Evolutionary conservation across 2,888 invertebrate genomes (phyloP), one percentile per base, ranked within the genome.

Genomic region (Caenorhabditis auriculariae): DNA sequence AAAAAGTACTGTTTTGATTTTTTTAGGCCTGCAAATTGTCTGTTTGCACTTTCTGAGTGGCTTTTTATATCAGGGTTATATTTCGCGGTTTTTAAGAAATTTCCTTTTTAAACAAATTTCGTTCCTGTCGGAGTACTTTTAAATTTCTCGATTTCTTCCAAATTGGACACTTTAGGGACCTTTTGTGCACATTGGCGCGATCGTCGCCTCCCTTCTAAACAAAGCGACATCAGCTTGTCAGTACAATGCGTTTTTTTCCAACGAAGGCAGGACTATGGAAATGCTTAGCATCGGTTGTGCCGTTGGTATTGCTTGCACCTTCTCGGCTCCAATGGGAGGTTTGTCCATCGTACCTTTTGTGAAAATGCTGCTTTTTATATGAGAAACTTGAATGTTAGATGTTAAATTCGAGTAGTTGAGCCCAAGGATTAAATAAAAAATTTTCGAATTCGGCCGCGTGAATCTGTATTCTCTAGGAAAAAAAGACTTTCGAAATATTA

Each of bases 281-380:
- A 95, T 96, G 94, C 83, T 96, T 78, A 93, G 93, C 0, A 93
- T 94, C 0, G 95, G 94, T 0, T 94, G 93, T 83, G 95, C 95
- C 0, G 94, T 94, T 0, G 95, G 95, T 1, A 94, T 95, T 0
- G 88, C 88, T 0, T 89, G 91, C 35, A 94, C 94, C 79, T 96
- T 96, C 85, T 93, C 92, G 0, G 93, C 94, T 0, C 95, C 95
- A 0, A 93, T 95, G 27, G 94, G 95, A 82, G 93, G 95, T 76
- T 24, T 37, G 48, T 27, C 23, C 19, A 15, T 2, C n/a, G 17
- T 4, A 32, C 28, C 37, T n/a, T n/a, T n/a, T n/a, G n/a, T n/a
- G n/a, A n/a, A n/a, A n/a, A n/a, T 21, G 57, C 29, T 28, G 17
- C n/a, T n/a, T 41, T n/a, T 41, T 41, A 17, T 35, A 35, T 12